Evolutionary conservation across 1,140 invertebrate genomes (phyloP), one percentile per base, ranked within the genome.

Genomic region (Platyscapa corneri): DNA sequence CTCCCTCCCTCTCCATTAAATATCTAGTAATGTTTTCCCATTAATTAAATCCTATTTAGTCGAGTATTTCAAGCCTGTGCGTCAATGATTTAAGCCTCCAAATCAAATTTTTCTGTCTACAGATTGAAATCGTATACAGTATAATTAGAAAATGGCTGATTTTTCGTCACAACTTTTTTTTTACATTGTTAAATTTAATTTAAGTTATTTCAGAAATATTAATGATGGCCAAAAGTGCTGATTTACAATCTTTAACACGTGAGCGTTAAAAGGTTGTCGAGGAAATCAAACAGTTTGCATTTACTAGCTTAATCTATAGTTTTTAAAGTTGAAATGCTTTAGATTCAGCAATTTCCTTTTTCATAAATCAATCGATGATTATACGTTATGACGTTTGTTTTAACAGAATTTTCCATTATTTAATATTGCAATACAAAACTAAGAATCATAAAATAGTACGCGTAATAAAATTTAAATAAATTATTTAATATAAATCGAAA

Each of bases 1-100:
- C 56, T 27, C 23, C 3, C 20, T 60, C 23, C 14, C 14, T 27
- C 23, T 27, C 56, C 5, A 27, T 27, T 3, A 60, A 60, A 60
- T 60, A 60, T 27, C 56, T 60, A 3, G 14, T 27, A 60, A 42
- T 23, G 37, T n/a, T 53, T 56, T 56, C 30, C 3, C 37, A 80
- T 80, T 80, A 80, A 80, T 80, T 60, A 80, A 80, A 64, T 30
- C 16, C 14, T 20, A 34, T 78, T 78, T 78, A 12, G n/a, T 53
- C 23, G 16, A 34, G 20, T 53, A 53, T 56, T 16, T 32, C 49
- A 16, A 34, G 3, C 27, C 5, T 37, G 32, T 3, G 65, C 56
- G 2, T 10, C 23, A 60, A 60, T 70, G n/a, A 70, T 12, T 70
- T 30, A 34, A 70, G 18, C 65, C 14, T 37, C 12, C 3, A 77